A percentile compares a stretch with the other conserved stretches of the same genome.
Conservation (phyloP, 2,888 invertebrate species). For the Nomada fabriciana region DNA sequence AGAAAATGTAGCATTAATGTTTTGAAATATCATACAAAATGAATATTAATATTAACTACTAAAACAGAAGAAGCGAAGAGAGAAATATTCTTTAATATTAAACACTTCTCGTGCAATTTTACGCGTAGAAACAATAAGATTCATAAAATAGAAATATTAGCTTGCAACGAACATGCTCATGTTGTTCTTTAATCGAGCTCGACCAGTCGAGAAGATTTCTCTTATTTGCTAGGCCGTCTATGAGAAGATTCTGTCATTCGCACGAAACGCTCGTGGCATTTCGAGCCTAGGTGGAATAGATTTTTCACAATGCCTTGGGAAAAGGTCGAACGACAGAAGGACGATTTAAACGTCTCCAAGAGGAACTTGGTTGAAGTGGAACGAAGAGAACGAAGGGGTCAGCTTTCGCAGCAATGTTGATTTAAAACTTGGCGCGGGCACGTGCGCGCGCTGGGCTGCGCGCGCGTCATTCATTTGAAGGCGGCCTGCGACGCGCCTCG, state of each 20-base stretch:
- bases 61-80: too few species aligned
- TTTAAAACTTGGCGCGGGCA: background rate
- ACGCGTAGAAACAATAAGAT: background rate
- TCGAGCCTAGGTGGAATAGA: constrained; percentile 62
- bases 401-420: constrained; percentile 12
- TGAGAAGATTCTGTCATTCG: constrained; percentile 73
- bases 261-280: constrained; percentile 72
- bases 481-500: constrained; percentile 23
- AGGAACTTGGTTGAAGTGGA: background rate
- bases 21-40: too few species aligned
- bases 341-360: constrained; percentile 29
- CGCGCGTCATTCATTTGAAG: constrained; percentile 24
- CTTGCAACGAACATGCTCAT: constrained; percentile 16
- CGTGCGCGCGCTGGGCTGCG: constrained; percentile 37
- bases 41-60: too few species aligned
- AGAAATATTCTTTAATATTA: too few species aligned
- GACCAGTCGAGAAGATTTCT: constrained; percentile 27
- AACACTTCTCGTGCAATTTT: background rate
- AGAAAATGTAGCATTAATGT: background rate
- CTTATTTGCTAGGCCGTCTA: constrained; percentile 26
- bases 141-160: constrained; percentile 24
- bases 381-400: background rate
- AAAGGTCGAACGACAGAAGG: constrained; percentile 68
- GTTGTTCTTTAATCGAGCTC: constrained; percentile 12
- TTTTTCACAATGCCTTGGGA: constrained; percentile 59